These are phyloP conservation scores for Tipula unca DNA, from an alignment of 2,888 invertebrate genomes.

Conservation along the genomic window DNA sequence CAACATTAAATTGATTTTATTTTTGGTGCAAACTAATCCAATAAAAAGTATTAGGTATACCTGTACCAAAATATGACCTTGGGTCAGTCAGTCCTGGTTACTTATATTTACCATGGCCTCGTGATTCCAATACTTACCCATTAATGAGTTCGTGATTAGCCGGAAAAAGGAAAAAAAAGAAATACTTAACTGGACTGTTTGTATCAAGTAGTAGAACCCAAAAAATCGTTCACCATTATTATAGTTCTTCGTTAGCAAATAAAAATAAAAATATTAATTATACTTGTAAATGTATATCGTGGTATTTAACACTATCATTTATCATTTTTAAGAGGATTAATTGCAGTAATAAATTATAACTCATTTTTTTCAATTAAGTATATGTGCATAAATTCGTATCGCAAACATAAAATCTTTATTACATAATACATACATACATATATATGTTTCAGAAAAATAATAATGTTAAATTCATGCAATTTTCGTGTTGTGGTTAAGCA, in stretches of 20 bases:
- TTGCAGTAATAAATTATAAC: not conserved
- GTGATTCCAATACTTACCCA: too few relatives aligned
- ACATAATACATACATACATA: not conserved
- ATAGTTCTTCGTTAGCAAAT: too few relatives aligned
- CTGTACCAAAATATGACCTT: too few relatives aligned
- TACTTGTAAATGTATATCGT: not conserved
- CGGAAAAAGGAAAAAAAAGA: not conserved
- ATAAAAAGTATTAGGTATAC: too few relatives aligned
- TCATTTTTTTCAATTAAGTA: not conserved
- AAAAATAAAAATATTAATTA: not conserved
- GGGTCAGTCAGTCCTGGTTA: too few relatives aligned
- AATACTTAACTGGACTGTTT: not conserved
- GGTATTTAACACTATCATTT: not conserved
- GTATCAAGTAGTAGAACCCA: not conserved
- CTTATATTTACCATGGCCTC: too few relatives aligned
- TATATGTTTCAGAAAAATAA: not conserved
- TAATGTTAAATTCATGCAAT: not conserved
- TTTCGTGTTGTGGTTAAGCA: not conserved
- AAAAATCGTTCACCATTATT: not conserved
- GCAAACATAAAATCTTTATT: not conserved
- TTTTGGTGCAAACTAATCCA: too few relatives aligned
- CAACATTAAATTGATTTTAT: too few relatives aligned
- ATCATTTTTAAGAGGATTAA: not conserved
- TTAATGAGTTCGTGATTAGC: too few relatives aligned
- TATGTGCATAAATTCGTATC: not conserved